Percentiles rank a stretch among this genome's conserved stretches.
Conservation (phyloP, 2,888 invertebrate species). For the Leptodirus hochenwartii region DNA sequence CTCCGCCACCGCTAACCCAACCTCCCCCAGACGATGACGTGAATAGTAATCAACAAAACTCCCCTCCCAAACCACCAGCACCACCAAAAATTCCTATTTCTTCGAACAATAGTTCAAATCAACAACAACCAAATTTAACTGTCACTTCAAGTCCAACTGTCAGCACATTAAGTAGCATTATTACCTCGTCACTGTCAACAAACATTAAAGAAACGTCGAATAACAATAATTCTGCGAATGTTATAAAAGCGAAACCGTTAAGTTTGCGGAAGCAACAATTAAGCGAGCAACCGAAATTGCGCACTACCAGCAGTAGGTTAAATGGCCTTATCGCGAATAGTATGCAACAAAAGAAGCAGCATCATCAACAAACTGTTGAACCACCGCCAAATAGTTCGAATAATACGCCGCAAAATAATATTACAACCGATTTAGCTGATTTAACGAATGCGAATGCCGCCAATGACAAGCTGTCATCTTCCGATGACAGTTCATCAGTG, state of each 20-base stretch:
- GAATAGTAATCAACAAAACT: constrained; percentile 9
- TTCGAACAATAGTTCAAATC: constrained; percentile 10
- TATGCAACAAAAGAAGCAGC: constrained; percentile 22
- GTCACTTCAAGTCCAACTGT: too few species aligned
- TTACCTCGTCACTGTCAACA: constrained; percentile 8
- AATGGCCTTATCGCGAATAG: constrained; percentile 42
- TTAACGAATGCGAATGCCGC: constrained; percentile 22
- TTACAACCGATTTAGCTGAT: constrained; percentile 56
- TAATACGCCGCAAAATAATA: constrained; percentile 30
- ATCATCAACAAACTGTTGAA: too few species aligned
- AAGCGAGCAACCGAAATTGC: constrained; percentile 60
- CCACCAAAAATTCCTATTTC: constrained; percentile 8
- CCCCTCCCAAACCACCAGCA: constrained; percentile 10
- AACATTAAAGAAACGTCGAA: constrained; percentile 4
- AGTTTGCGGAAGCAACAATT: constrained; percentile 71
- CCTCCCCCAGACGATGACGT: constrained; percentile 23
- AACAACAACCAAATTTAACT: constrained; percentile 10
- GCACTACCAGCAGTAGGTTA: constrained; percentile 36
- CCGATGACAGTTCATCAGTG: constrained; percentile 19
- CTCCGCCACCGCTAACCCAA: constrained; percentile 28
- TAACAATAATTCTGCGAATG: constrained; percentile 27
- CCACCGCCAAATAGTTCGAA: constrained; percentile 38
- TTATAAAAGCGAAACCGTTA: constrained; percentile 65
- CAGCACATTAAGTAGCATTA: too few species aligned
- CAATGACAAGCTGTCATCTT: constrained; percentile 20